A percentile compares a stretch with the other conserved stretches of the same genome.
phyloP scores from a whole-genome alignment of 2,888 invertebrate species.

The Andrena chrysosceles region DNA sequence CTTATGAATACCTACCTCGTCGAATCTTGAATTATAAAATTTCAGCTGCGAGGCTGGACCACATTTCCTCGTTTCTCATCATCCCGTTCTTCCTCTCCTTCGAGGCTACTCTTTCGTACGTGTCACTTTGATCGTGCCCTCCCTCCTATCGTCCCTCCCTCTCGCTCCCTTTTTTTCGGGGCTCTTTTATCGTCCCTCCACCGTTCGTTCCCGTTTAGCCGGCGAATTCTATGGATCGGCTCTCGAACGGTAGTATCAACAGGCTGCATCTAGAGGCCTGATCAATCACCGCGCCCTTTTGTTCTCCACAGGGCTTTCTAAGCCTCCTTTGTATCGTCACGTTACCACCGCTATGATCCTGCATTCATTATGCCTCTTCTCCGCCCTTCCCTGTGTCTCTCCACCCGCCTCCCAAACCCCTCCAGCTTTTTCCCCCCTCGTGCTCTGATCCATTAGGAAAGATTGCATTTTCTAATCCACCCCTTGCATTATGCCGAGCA shows the following conservation, averaged over 20 bases:
- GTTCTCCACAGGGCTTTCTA: constrained; percentile 78
- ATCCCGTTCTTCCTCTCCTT: neutral
- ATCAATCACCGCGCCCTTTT: constrained; percentile 82
- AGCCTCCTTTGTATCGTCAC: constrained; percentile 79
- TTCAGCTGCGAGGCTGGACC: neutral
- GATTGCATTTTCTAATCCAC: constrained; percentile 79
- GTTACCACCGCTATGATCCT: constrained; percentile 77
- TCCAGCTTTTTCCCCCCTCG: constrained; percentile 53
- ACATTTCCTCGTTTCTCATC: constrained; percentile 2
- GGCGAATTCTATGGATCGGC: constrained; percentile 71
- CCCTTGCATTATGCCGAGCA: constrained; percentile 59
- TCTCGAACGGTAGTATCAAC: constrained; percentile 80
- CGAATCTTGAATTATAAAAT: neutral
- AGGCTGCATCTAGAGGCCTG: constrained; percentile 80
- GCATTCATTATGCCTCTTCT: constrained; percentile 78
- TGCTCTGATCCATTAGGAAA: constrained; percentile 79
- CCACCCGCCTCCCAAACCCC: constrained; percentile 35
- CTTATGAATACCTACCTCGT: neutral
- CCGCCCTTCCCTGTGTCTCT: constrained; percentile 20
- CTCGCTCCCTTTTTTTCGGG: constrained; percentile 46
- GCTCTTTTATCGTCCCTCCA: constrained; percentile 51
- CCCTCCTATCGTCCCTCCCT: constrained; percentile 13
- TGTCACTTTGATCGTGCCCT: constrained; percentile 25
- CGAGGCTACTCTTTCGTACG: constrained; percentile 2
- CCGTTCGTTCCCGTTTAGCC: constrained; percentile 55